Conservation (phyloP, 2,888 invertebrate genomes). For the Hypena proboscidalis region DNA sequence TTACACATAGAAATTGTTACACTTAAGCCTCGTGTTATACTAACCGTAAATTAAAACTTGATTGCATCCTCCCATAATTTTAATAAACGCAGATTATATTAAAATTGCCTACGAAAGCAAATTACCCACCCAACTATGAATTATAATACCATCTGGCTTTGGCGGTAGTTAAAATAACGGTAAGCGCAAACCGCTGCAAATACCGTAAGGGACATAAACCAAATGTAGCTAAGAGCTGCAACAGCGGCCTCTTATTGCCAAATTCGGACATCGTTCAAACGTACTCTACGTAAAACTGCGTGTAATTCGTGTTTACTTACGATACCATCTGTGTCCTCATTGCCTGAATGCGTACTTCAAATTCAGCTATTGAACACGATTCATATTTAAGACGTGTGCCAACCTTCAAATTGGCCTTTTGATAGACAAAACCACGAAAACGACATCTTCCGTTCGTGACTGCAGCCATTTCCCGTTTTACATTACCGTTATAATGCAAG, state of each 20-base stretch:
- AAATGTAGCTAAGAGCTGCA: slow-evolving; percentile 61
- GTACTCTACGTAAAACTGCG: slow-evolving; percentile 10
- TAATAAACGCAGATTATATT: slow-evolving; percentile 22
- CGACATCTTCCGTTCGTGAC: slow-evolving; percentile 65
- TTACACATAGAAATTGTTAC: slow-evolving; percentile 1
- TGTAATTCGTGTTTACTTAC: slow-evolving; percentile 25
- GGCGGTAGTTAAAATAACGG: slow-evolving; percentile 73
- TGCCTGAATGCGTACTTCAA: slow-evolving; percentile 38
- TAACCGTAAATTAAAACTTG: slow-evolving; percentile 19
- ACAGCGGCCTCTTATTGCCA: slow-evolving; percentile 47
- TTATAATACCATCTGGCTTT: slow-evolving; percentile 48
- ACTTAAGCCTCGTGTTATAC: slow-evolving; percentile 8
- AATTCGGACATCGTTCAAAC: slow-evolving; percentile 36
- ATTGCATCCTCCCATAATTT: slow-evolving; percentile 12
- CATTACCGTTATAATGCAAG: slow-evolving; percentile 62
- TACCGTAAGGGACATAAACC: slow-evolving; percentile 73
- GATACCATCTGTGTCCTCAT: slow-evolving; percentile 52
- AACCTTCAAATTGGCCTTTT: slow-evolving; percentile 52
- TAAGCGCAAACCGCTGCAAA: slow-evolving; percentile 70
- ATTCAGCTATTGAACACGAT: slow-evolving; percentile 31
- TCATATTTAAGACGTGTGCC: slow-evolving; percentile 25
- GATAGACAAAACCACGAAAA: slow-evolving; percentile 61
- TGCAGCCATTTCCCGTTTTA: slow-evolving; percentile 64
- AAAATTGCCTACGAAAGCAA: slow-evolving; percentile 24
- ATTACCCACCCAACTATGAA: slow-evolving; percentile 37